These are phyloP conservation scores for Piscicola geometra DNA, from an alignment of 2,888 invertebrate genomes.

Conservation along the genomic window DNA sequence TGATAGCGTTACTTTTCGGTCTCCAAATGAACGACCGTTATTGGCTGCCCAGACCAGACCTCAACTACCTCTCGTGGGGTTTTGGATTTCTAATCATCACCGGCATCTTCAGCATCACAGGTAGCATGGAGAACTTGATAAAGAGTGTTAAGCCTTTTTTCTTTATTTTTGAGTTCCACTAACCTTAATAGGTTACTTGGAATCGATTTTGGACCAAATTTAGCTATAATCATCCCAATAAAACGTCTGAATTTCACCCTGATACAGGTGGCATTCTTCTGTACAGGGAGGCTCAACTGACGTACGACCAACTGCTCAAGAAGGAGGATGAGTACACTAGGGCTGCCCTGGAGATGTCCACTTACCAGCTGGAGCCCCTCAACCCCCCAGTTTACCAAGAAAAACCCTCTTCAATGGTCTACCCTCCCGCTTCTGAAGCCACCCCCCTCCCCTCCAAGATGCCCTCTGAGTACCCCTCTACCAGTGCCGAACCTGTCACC, in stretches of 20 bases:
- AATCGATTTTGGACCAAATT: background rate
- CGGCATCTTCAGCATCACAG: slow-evolving; percentile 37
- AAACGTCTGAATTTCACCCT: slow-evolving; percentile 11
- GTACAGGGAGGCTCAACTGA: slow-evolving; percentile 41
- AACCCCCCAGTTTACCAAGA: background rate
- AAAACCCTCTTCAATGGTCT: background rate
- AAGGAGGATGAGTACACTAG: slow-evolving; percentile 42
- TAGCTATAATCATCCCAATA: background rate
- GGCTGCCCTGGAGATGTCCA: slow-evolving; percentile 40
- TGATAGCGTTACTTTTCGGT: slow-evolving; percentile 42
- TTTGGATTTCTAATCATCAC: slow-evolving; percentile 45
- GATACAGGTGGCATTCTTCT: slow-evolving; percentile 40
- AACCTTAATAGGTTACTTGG: no score
- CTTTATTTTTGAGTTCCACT: background rate
- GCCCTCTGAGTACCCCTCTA: background rate
- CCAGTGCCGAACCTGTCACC: background rate
- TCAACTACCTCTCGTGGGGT: slow-evolving; percentile 46
- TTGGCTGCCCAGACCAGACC: slow-evolving; percentile 47
- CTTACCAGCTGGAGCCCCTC: slow-evolving; percentile 34
- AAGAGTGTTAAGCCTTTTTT: background rate
- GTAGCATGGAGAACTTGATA: slow-evolving; percentile 30
- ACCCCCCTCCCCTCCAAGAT: background rate
- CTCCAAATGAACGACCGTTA: slow-evolving; percentile 43
- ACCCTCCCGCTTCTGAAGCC: background rate
- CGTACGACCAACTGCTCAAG: slow-evolving; percentile 40